Evolutionary conservation across 2,888 invertebrate genomes (phyloP), one percentile per base, ranked within the genome.

Genomic region (Watsonalla cultraria): DNA sequence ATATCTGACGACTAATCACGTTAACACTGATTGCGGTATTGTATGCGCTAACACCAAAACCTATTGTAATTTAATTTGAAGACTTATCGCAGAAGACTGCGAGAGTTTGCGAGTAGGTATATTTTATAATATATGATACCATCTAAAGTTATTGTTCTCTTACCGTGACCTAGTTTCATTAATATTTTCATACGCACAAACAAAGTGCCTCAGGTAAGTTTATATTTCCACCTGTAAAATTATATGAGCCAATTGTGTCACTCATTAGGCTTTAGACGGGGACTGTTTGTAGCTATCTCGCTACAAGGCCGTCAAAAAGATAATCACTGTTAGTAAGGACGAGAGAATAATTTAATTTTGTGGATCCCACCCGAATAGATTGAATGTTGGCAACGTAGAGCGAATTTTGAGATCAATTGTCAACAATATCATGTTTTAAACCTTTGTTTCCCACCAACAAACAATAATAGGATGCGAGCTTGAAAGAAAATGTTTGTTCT

Each of bases 331-430:
- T 64, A 58, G 64, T 68, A 64, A 60, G 56, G 45, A 58, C 52
- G 61, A 56, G 57, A 55, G 53, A 69, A 67, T 71, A 71, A 72
- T 72, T 74, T 67, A 69, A 71, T 74, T 70, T 64, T 53, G 59
- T 60, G 66, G 56, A 71, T 68, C 61, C 54, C 54, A 52, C 54
- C 56, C 57, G 59, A 72, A 66, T 46, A 56, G 34, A 37, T 53
- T 66, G 59, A 53, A 58, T 58, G 52, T 61, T 53, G 59, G 51
- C 48, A 57, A 59, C 67, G 57, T 54, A 64, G 53, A 55, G 52
- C 58, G 65, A 69, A 66, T 71, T 63, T 60, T 57, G 51, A 66
- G 60, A 66, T 69, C 62, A 59, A 65, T 63, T 62, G 61, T 63
- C 54, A 61, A 60, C 53, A 58, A 60, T 61, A 59, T 55, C 52